These are phyloP conservation scores for Andrena trimmerana DNA, from an alignment of 2,888 invertebrate genomes.

Conservation along the genomic window DNA sequence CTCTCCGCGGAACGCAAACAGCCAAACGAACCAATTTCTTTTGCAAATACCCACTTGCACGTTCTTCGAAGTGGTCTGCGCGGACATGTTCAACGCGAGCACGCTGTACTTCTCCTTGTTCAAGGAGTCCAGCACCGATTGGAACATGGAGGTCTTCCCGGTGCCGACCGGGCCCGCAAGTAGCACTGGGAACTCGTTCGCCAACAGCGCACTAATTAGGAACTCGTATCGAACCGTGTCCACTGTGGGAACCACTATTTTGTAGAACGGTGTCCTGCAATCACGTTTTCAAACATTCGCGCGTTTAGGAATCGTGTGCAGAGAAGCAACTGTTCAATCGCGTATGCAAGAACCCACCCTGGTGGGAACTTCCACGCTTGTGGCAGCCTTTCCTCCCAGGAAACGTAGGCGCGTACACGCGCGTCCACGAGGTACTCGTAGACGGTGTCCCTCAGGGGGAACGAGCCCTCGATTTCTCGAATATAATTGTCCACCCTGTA, in stretches of 20 bases:
- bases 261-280: constrained; percentile 91
- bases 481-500: constrained; percentile 92
- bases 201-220: constrained; percentile 89
- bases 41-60: constrained; percentile 85
- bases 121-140: constrained; percentile 86
- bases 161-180: constrained; percentile 95
- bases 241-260: constrained; percentile 94
- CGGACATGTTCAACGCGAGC: constrained; percentile 94
- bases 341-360: constrained; percentile 84
- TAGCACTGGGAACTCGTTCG: constrained; percentile 90
- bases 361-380: constrained; percentile 91
- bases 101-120: constrained; percentile 88
- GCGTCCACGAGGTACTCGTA: constrained; percentile 96
- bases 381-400: constrained; percentile 93
- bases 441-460: constrained; percentile 94
- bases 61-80: constrained; percentile 94
- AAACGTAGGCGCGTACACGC: constrained; percentile 88
- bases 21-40: background rate
- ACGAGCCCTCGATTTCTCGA: constrained; percentile 91
- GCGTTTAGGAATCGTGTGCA: background rate
- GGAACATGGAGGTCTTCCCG: constrained; percentile 93
- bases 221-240: constrained; percentile 94
- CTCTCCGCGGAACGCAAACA: background rate
- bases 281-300: background rate
- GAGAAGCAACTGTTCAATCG: background rate